Evolutionary conservation across 2,113 vertebrate genomes (phyloP).

Genomic region (Heterocephalus glaber): DNA sequence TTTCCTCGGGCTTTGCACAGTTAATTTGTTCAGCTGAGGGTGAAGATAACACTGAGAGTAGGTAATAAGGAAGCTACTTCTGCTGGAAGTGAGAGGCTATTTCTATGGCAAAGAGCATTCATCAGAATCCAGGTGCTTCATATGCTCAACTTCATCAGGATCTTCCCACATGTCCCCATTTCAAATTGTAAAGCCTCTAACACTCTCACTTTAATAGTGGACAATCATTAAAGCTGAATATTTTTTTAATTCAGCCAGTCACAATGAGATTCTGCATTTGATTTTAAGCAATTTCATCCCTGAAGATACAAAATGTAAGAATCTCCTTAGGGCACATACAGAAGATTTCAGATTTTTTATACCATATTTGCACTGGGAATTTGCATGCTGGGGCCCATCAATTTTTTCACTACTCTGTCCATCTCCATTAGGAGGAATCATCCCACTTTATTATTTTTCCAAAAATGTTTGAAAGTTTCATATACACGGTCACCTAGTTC

Average conservation of each 20-base stretch:
- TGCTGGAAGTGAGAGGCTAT: not conserved
- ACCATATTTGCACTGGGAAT: not conserved
- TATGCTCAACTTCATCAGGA: not conserved
- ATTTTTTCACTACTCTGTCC: not conserved
- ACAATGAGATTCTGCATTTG: not conserved
- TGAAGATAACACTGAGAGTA: not conserved
- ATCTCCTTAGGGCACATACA: not conserved
- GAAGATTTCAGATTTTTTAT: not conserved
- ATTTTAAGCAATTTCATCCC: not conserved
- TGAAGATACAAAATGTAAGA: not conserved
- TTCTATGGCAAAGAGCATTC: not conserved
- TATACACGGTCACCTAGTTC: not conserved
- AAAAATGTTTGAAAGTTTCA: not conserved
- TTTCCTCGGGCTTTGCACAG: not conserved
- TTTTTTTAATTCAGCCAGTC: not conserved
- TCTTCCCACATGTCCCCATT: not conserved
- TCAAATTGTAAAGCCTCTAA: no score
- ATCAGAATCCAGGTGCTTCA: not conserved
- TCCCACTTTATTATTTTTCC: not conserved
- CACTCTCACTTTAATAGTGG: not conserved
- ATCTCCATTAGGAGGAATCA: not conserved
- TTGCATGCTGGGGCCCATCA: not conserved
- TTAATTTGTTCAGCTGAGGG: not conserved
- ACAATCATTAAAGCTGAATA: not conserved
- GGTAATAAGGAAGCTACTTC: not conserved